Evolutionary conservation across 2,113 vertebrate genomes (phyloP).

Genomic region (Ailuropoda melanoleuca): DNA sequence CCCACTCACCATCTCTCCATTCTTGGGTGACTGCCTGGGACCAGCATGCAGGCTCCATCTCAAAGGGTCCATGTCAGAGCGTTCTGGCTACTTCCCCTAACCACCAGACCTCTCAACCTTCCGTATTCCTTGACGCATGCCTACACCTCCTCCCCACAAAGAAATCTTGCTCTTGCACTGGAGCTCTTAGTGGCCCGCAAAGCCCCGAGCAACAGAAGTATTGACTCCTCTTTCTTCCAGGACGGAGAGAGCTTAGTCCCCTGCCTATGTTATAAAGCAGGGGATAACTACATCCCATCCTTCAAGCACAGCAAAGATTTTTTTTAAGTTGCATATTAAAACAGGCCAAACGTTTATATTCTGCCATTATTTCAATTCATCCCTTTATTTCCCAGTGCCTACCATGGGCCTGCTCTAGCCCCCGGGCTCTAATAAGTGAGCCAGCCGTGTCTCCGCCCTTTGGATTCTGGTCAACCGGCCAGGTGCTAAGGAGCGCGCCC

Average conservation of each 20-base stretch:
- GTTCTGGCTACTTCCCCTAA: not conserved
- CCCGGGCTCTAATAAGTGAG: not conserved
- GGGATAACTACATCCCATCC: not conserved
- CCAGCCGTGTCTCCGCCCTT: not conserved
- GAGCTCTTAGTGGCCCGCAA: not conserved
- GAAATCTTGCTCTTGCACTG: not conserved
- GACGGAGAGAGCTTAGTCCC: not conserved
- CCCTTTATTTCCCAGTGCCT: not conserved
- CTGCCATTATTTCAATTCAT: not conserved
- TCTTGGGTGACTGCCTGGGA: no score
- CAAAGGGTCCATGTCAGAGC: not conserved
- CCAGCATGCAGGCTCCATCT: rapidly evolving
- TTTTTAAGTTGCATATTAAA: not conserved
- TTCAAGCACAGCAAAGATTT: not conserved
- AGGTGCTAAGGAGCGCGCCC: not conserved
- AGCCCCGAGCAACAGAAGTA: not conserved
- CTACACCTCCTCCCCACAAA: not conserved
- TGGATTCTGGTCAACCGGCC: not conserved
- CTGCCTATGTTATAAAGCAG: not conserved
- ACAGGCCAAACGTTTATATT: not conserved
- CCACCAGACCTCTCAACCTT: not conserved
- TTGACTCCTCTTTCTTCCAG: not conserved
- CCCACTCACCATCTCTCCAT: not conserved
- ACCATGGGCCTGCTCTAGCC: rapidly evolving
- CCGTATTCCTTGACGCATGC: not conserved